Base-by-base conservation (phyloP, 2,113 vertebrate genomes). In the Plectropomus leopardus region DNA sequence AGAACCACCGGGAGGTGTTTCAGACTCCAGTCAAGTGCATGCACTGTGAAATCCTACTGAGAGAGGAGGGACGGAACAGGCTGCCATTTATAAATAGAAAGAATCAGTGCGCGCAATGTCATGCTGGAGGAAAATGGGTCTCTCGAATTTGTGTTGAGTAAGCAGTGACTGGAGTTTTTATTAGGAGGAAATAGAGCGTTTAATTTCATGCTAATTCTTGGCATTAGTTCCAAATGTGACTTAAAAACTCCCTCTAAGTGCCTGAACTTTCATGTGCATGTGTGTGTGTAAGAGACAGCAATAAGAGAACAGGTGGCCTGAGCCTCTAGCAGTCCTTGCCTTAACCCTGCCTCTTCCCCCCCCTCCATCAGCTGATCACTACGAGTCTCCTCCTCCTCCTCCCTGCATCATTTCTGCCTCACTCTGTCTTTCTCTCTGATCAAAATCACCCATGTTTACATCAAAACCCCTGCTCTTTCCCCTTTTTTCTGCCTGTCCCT, bases 191-290 rank as follows among this genome's bases (percentile, higher is more conserved):
- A 82, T 89, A 85, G 83, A 89, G 88, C 82, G 1, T 84, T 87
- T 90, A 66, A 92, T 91, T 88, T 89, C 82, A 90, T 92, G 86
- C 82, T 89, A 87, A 92, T 92, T 90, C 79, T 76, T 76, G 67
- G 55, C 80, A 83, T 90, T 85, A 81, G 78, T 83, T 84, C 85
- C 65, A 85, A 92, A 82, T 76, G 50, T 80, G 69, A 84, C 45
- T 88, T 71, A 28, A 87, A 84, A 78, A 80, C 68, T 72, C 84
- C 23, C 51, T 24, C 15, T 59, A 21, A 50, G 64, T 66, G 30
- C 57, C 47, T 78, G 5, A 75, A 74, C 66, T 65, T 82, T 47
- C n/a, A 44, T 47, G 28, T 60, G 47, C 23, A 6, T 55, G 32
- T 24, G 30, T 58, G 30, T 34, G 59, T 34, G 55, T 54, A 21